Evolutionary conservation across 2,797 vertebrate species (phyloP), one percentile per base, ranked within the genome.

Genomic region (Chlorospingus semifuscus): DNA sequence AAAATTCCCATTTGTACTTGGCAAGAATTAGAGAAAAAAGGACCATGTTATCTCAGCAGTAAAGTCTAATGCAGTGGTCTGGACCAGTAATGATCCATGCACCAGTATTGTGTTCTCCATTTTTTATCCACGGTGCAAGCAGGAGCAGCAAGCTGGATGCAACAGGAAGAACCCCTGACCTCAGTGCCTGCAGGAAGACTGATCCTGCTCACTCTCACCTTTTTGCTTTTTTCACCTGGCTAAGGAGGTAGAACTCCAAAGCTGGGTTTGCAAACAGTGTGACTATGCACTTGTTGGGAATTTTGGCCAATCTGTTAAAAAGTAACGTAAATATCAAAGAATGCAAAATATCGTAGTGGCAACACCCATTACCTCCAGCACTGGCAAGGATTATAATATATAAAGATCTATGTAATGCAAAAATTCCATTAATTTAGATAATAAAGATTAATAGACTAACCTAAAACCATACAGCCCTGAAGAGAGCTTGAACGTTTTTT

Each of bases 311-410:
- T 83, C 49, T 53, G 27, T 71, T 94, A 41, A 80, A 91, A 94
- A 96, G 71, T 88, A 96, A 84, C 16, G 7, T 88, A 94, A 90
- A 96, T 90, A 93, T 93, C 61, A 89, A 95, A 90, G 91, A 95
- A 96, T 94, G 93, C 46, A 90, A 96, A 95, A 57, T 93, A 84
- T 66, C 27, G 8, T 89, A 39, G 82, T 71, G 72, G 85, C 78
- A 95, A 95, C 93, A 94, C 76, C 93, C 93, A 93, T 96, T 84
- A 95, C 93, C 93, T 96, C 86, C 93, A 95, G 96, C 90, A 83
- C 55, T 96, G 87, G 89, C 95, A 97, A 77, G 85, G 68, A 85
- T 64, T 93, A 47, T 41, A 75, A 81, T 95, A 77, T 36, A 88
- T 89, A 96, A 97, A 95, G 76, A 87, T 71, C 65, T 86, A 57